A percentile compares a stretch with the other conserved stretches of the same genome.
phyloP scores from a whole-genome alignment of 2,888 invertebrate genomes.

The Cactoblastis cactorum region DNA sequence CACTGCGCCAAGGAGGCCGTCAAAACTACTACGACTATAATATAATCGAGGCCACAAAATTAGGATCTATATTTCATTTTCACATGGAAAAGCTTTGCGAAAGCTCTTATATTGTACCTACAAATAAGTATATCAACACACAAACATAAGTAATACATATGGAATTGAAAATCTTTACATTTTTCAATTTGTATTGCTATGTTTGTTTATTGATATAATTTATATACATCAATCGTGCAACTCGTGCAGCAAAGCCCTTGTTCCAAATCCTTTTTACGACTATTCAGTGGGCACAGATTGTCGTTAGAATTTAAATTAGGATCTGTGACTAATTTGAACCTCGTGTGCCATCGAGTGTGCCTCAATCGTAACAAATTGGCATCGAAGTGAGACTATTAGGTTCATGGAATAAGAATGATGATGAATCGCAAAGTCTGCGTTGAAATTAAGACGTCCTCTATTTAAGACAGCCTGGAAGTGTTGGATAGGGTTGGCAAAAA shows the following conservation, averaged over 20 bases:
- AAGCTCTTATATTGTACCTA: too few relatives aligned
- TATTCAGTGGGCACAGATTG: background rate
- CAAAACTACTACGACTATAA: too few relatives aligned
- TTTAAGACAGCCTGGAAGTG: slow-evolving; percentile 30
- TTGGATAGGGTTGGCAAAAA: slow-evolving; percentile 36
- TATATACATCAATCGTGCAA: too few relatives aligned
- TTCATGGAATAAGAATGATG: slow-evolving; percentile 59
- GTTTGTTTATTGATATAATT: too few relatives aligned
- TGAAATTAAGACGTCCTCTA: slow-evolving; percentile 56
- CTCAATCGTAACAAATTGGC: slow-evolving; percentile 21
- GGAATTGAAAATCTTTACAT: too few relatives aligned
- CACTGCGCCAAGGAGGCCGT: too few relatives aligned
- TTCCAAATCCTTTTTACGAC: slow-evolving; percentile 6
- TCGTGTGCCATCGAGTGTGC: background rate
- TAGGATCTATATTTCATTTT: too few relatives aligned
- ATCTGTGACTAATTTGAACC: slow-evolving; percentile 8
- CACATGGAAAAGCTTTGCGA: too few relatives aligned
- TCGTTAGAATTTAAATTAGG: background rate
- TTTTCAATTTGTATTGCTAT: too few relatives aligned
- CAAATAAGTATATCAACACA: too few relatives aligned
- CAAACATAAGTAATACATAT: too few relatives aligned
- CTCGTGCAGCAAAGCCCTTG: slow-evolving; percentile 4
- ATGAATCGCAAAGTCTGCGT: slow-evolving; percentile 49
- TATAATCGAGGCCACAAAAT: too few relatives aligned
- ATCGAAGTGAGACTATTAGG: slow-evolving; percentile 43